These are phyloP conservation scores for Plestiodon gilberti DNA, from an alignment of 2,113 vertebrate species.

Conservation along the genomic window DNA sequence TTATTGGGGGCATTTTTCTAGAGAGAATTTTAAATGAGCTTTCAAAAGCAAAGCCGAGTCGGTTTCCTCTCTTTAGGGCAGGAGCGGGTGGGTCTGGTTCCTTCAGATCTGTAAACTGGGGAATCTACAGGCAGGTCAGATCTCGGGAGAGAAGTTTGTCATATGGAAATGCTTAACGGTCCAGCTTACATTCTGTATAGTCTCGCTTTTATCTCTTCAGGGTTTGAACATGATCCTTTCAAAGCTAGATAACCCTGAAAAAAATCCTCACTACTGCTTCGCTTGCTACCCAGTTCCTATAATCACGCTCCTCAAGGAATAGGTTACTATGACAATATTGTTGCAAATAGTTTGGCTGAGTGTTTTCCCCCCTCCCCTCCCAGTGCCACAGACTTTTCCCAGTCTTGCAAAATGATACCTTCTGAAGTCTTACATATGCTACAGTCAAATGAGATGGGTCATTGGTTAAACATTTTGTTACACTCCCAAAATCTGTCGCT, in stretches of 20 bases:
- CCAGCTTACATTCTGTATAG: constrained; percentile 73
- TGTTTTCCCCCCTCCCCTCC: constrained; percentile 5
- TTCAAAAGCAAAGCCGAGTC: constrained; percentile 66
- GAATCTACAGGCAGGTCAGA: constrained; percentile 74
- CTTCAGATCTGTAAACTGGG: constrained; percentile 73
- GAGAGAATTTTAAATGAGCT: constrained; percentile 65
- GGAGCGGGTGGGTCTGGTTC: constrained; percentile 54
- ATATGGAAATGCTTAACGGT: constrained; percentile 79
- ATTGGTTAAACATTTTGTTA: constrained; percentile 1
- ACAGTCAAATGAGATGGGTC: constrained; percentile 25
- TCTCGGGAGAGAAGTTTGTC: constrained; percentile 77
- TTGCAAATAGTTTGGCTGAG: constrained; percentile 57
- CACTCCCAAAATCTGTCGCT: neutral
- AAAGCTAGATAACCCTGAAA: constrained; percentile 78
- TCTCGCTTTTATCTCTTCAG: constrained; percentile 78
- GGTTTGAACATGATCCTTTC: constrained; percentile 81
- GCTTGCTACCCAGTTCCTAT: constrained; percentile 59
- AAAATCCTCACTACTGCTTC: constrained; percentile 60
- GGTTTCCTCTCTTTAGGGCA: constrained; percentile 51
- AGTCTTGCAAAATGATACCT: constrained; percentile 39
- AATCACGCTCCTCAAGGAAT: constrained; percentile 59
- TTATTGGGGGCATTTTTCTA: constrained; percentile 58
- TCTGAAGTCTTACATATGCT: constrained; percentile 14
- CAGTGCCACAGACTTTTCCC: constrained; percentile 36
- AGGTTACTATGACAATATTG: constrained; percentile 71